Evolutionary conservation across 2,888 invertebrate species (phyloP), one percentile per base, ranked within the genome.

Genomic region (Spodoptera picta): DNA sequence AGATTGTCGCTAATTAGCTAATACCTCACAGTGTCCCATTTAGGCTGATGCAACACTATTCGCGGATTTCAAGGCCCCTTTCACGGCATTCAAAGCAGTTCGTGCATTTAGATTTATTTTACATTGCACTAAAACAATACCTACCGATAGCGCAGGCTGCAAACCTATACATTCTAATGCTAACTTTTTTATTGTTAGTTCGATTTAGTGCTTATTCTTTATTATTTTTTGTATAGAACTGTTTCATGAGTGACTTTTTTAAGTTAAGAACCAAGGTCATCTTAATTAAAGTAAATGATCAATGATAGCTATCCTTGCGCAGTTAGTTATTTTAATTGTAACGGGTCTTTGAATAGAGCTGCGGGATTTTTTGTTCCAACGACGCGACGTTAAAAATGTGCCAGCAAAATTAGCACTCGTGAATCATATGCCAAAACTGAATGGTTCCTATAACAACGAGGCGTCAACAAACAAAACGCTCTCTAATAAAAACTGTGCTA

Each of bases 391-490:
- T 50, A 56, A 60, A 68, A 61, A 56, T 59, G 48, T 73, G 45
- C 60, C 48, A 60, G 11, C 52, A 27, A 47, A 49, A 55, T 75
- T 66, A 49, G 47, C 54, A 58, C 50, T 3, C 42, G 50, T 73
- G 73, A 76, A 55, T 72, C 73, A 73, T 64, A 61, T 36, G 14
- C 48, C 41, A 62, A 73, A 69, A 76, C 53, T 75, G 66, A 74
- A 76, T 63, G 73, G 82, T 77, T 68, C 52, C 79, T 69, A 82
- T 81, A 74, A 76, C 75, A 62, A 81, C 75, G 43, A 11, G 5
- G 14, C 60, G 60, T 73, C 75, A 83, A 81, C 82, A 83, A 83
- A 81, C 77, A 82, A 76, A 73, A 65, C 41, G n/a, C 42, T 42
- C 12, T 9, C 1, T 6, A 52, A 49, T 53, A 63, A 69, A 63